Percentiles rank a stretch among this genome's conserved stretches.
Evolutionary conservation across 1,140 invertebrate genomes (phyloP).

Genomic region (Acyrthosiphon pisum): DNA sequence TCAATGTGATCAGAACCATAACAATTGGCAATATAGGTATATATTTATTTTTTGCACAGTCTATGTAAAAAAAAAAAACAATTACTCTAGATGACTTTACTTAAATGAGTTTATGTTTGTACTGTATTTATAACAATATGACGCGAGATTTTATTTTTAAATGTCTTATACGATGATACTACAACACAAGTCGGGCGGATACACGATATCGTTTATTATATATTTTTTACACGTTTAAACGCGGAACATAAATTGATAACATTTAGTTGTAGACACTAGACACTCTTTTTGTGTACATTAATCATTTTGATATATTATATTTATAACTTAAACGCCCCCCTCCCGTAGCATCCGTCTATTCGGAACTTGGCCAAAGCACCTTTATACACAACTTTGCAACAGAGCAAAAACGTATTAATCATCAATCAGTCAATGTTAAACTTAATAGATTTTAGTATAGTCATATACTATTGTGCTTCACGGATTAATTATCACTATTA

Average conservation of each 20-base stretch:
- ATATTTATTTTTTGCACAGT: neutral
- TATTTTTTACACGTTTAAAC: neutral
- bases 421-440: slow-evolving; percentile 1
- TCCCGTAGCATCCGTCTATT: neutral
- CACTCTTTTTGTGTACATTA: neutral
- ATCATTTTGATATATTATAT: slow-evolving; percentile 29
- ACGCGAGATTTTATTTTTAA: slow-evolving; percentile 53
- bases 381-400: neutral
- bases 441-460: neutral
- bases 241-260: slow-evolving; percentile 32
- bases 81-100: slow-evolving; percentile 3
- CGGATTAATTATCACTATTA: slow-evolving; percentile 21
- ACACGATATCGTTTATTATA: slow-evolving; percentile 11
- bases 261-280: neutral
- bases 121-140: slow-evolving; percentile 44
- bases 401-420: slow-evolving; percentile 5
- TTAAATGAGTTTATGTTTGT: slow-evolving; percentile 27
- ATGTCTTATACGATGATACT: slow-evolving; percentile 3
- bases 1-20: too few species aligned
- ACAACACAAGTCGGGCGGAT: neutral
- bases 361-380: slow-evolving; percentile 5
- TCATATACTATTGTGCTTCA: neutral
- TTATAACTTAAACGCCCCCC: neutral
- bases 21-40: neutral
- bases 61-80: neutral